Base-by-base conservation (phyloP, 2,888 invertebrate species). In the Blastobasis adustella region DNA sequence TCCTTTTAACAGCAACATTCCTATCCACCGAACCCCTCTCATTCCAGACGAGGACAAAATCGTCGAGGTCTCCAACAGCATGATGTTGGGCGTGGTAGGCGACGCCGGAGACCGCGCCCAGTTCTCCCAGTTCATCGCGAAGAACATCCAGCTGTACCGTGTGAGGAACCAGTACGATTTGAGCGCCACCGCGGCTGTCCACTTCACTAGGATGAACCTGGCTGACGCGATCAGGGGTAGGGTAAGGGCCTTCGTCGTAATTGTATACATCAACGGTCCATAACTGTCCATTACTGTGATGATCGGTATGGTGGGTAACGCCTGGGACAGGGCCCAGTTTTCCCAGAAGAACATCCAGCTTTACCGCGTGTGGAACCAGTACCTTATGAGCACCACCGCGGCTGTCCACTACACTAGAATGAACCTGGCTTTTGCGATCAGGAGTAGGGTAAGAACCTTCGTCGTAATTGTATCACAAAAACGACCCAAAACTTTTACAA, bases 321-420 rank as follows among this genome's bases (percentile, higher is more conserved):
- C 94, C 0, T 99, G 98, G 0, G 99, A 99, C 73, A 93, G 96
- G 0, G 92, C 92, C 1, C 98, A 98, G 79, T 98, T 99, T 82
- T 94, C 96, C 0, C 98, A 99, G 78, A 98, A 97, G 80, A 99
- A 99, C 78, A 92, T 98, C 57, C 95, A 96, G 65, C 89, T 99
- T 23, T 99, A 99, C 78, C 95, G 95, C 82, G 96, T 98, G 95
- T 91, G 95, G 68, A 98, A 99, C 79, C 94, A 95, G 0, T 99
- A 99, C 82, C 94, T 96, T 70, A 78, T 99, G 53, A 93, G 94
- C 42, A 95, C 97, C 0, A 89, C 90, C 51, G 94, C 97, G 1
- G 95, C 96, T 0, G 96, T 97, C 0, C 94, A 94, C 69, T 99
- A 97, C 73, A 96, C 97, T 0, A 92, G 99, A 60, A 93, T 93